Base-by-base conservation (phyloP, 2,113 vertebrate species). In the Cnemophilus loriae region DNA sequence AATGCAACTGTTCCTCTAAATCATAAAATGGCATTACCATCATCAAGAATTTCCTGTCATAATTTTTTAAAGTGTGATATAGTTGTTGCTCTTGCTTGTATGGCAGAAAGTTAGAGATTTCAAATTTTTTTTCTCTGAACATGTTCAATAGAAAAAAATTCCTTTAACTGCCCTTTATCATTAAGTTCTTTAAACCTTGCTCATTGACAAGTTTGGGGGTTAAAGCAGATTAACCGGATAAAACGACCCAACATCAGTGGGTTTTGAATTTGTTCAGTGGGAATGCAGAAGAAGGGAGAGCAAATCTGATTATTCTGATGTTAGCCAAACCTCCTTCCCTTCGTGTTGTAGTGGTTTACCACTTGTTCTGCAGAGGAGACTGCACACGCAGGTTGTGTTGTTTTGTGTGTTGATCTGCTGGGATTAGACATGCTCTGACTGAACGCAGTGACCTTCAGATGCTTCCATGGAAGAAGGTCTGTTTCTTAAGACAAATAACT, bases 1-100 rank as follows among this genome's bases (percentile, higher is more conserved):
- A 91, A 94, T 57, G 82, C 52, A 87, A 96, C 96, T 96, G 95
- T 96, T 97, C 73, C 63, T 87, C 73, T 78, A 95, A 96, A 95
- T 96, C 93, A 92, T 30, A 73, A 95, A 94, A 96, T 52, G 46
- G 76, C 11, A 0, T 71, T 94, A 20, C 78, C 84, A 85, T 87
- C 80, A 87, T 87, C 84, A 95, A 94, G 89, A 93, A 86, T 95
- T 95, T 95, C 74, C 81, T 76, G 18, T 37, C 84, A 68, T 80
- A 33, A 39, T 93, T 92, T 91, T 96, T 86, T 49, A 46, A 94
- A 89, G 39, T 32, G 26, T 53, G 28, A 42, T 41, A 35, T 65
- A 70, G 57, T 26, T 47, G 21, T 42, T 85, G 17, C 6, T 86
- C 50, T 75, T 90, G 39, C 26, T 77, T 75, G 30, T 61, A 68